Base-by-base conservation (phyloP, 1,140 invertebrate genomes). In the Magallana angulata region DNA sequence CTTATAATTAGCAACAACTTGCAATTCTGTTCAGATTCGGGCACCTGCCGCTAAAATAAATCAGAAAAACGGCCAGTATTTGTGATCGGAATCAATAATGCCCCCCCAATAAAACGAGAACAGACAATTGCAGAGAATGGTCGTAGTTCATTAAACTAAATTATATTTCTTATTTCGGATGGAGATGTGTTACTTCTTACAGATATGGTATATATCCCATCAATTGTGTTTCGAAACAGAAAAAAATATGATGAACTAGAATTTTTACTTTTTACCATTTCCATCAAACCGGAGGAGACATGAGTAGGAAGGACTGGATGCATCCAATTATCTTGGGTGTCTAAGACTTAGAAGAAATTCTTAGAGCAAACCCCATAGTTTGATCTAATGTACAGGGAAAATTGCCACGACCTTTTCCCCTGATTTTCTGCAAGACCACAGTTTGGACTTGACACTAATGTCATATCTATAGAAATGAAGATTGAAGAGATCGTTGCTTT, bases 1-100 rank as follows among this genome's bases (percentile, higher is more conserved):
- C 68, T 76, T 1, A 76, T 76, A 76, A 76, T 76, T 76, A 76
- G 68, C 68, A 76, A 76, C n/a, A 76, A 76, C 68, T 76, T 76
- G 36, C 68, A 14, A 76, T 30, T 76, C 68, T 36, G 18, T 24
- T 76, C 24, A 7, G 68, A 8, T 76, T 76, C 24, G 68, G 68
- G 68, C 68, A 76, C 68, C 68, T 76, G 68, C 68, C 36, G 24
- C 24, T 76, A 76, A 76, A 76, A 76, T 76, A 76, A 76, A 76
- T 76, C 68, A 76, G 68, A 36, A 76, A 36, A 76, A 76, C 68
- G 68, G 68, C 24, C 68, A 76, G 68, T 11, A 30, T 8, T 24
- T 76, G 68, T 36, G 68, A 76, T 76, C 68, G 24, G 24, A 76
- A 76, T 76, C 68, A 12, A 76, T 76, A 76, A 76, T 76, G 68